phyloP scores from a whole-genome alignment of 2,797 vertebrate species.

The Bradypodion pumilum region DNA sequence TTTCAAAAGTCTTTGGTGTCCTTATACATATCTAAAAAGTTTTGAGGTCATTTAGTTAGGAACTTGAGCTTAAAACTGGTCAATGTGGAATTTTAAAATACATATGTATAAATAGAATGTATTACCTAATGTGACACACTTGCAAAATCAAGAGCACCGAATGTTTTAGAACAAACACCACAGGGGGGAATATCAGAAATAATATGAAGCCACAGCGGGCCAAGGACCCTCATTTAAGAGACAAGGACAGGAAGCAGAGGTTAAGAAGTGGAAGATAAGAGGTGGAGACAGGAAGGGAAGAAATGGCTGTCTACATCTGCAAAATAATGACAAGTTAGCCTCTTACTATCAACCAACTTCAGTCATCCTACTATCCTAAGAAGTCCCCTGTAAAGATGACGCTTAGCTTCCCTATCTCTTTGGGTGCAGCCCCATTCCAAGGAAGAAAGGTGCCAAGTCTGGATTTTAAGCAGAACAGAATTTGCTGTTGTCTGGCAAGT shows the following conservation, averaged over 20 bases:
- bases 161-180: slow-evolving; percentile 3
- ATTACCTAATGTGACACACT: not conserved
- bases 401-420: too few species aligned
- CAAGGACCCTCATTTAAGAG: not conserved
- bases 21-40: slow-evolving; percentile 40
- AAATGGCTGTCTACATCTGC: not conserved
- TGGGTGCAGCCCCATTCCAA: too few species aligned
- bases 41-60: slow-evolving; percentile 43
- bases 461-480: too few species aligned
- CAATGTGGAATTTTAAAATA: not conserved
- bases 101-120: not conserved
- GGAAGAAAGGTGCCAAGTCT: too few species aligned
- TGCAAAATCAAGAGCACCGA: slow-evolving; percentile 2
- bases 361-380: not conserved
- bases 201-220: not conserved
- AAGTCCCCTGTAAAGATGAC: too few species aligned
- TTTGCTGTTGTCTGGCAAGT: too few species aligned
- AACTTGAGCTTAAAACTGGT: slow-evolving; percentile 33
- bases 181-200: not conserved
- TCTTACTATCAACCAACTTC: not conserved
- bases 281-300: not conserved
- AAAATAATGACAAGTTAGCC: not conserved
- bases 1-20: slow-evolving; percentile 52
- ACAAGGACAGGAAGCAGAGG: not conserved
- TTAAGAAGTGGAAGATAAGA: not conserved